Conservation (phyloP, 2,797 vertebrate genomes). For the Acanthornis magna region DNA sequence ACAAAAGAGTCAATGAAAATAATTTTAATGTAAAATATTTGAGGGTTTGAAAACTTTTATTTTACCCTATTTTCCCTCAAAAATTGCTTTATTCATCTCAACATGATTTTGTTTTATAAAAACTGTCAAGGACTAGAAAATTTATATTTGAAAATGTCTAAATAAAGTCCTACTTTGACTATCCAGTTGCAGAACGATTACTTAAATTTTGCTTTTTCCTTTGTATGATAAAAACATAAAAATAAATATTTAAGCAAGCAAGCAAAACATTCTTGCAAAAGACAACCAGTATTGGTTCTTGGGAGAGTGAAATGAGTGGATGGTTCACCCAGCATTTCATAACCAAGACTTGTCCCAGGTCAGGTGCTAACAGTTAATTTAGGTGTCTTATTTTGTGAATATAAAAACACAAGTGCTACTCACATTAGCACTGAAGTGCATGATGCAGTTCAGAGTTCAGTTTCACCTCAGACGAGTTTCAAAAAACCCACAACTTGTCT, state of each 20-base stretch:
- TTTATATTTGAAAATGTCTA: background rate
- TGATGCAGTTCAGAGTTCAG: background rate
- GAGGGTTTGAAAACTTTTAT: fast-evolving
- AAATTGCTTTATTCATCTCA: background rate
- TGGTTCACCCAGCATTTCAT: background rate
- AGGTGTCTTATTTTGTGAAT: background rate
- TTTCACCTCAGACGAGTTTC: background rate
- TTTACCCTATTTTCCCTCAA: background rate
- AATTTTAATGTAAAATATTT: background rate
- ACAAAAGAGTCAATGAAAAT: background rate
- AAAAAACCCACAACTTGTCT: background rate
- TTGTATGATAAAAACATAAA: background rate
- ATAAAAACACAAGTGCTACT: background rate
- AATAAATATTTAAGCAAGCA: background rate
- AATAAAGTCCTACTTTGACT: background rate
- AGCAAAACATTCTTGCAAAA: background rate
- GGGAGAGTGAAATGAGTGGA: background rate
- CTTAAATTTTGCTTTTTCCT: background rate
- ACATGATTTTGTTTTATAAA: background rate
- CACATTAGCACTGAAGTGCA: background rate
- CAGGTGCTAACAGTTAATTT: background rate
- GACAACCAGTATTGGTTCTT: fast-evolving
- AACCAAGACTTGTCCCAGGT: background rate
- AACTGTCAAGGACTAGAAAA: background rate
- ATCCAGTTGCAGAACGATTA: background rate